Percentiles rank a stretch among this genome's conserved stretches.
Conservation (phyloP, 1,140 invertebrate genomes). For the Dryas iulia region DNA sequence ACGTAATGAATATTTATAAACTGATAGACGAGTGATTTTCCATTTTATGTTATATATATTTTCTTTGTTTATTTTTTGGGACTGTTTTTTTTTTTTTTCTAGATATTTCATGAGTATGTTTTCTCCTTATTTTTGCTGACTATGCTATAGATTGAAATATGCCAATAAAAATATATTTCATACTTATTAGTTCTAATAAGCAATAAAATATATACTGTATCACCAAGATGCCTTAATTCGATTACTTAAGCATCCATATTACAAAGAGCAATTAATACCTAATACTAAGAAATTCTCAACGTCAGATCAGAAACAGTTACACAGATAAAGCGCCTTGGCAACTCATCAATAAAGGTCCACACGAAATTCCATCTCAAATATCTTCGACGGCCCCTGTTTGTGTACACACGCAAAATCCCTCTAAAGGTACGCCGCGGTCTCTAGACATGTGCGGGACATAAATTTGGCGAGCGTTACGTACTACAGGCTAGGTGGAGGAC, state of each 20-base stretch:
- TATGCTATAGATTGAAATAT: too few species aligned
- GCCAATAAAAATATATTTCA: too few species aligned
- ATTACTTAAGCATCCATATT: background rate
- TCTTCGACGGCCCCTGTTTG: conserved; percentile 66
- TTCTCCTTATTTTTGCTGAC: too few species aligned
- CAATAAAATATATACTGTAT: background rate
- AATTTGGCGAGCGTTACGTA: conserved; percentile 77
- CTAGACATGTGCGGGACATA: conserved; percentile 79
- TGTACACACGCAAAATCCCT: conserved; percentile 79
- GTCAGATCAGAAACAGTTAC: background rate
- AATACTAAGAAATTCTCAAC: background rate
- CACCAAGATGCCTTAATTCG: background rate
- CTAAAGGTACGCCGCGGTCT: conserved; percentile 77
- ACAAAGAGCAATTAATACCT: background rate
- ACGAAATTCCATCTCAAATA: conserved; percentile 73
- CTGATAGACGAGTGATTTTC: background rate
- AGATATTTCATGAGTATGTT: too few species aligned
- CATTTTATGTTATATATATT: too few species aligned
- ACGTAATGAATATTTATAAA: background rate
- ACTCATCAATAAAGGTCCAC: conserved; percentile 75
- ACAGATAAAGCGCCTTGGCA: conserved; percentile 12
- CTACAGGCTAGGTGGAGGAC: conserved; percentile 52
- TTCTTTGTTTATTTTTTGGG: too few species aligned
- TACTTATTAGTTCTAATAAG: too few species aligned
- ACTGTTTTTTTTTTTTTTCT: too few species aligned